Conservation (phyloP, 1,140 invertebrate species). For the Archivesica marissinica region DNA sequence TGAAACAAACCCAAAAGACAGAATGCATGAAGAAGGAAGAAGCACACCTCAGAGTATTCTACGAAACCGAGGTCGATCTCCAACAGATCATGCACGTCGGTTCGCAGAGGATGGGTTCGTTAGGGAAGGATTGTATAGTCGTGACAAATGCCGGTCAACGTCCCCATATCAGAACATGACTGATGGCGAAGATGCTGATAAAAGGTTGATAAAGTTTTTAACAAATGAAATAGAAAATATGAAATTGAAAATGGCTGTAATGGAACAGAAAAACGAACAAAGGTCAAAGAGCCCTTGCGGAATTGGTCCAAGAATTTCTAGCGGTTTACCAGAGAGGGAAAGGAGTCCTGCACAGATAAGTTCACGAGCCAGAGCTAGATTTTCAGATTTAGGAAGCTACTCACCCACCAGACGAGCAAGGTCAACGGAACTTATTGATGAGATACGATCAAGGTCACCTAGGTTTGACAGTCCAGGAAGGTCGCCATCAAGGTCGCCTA, state of each 20-base stretch:
- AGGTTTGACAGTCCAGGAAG: conserved; percentile 53
- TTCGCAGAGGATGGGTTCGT: conserved; percentile 17
- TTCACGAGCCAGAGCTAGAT: conserved; percentile 56
- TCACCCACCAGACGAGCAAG: conserved; percentile 45
- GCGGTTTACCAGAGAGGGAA: conserved; percentile 55
- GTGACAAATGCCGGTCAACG: conserved; percentile 32
- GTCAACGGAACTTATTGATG: conserved; percentile 43
- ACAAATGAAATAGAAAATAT: conserved; percentile 73
- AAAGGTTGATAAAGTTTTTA: conserved; percentile 62
- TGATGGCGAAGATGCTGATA: conserved; percentile 56
- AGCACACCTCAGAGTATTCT: conserved; percentile 51
- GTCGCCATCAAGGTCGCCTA: conserved; percentile 43
- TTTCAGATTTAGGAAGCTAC: conserved; percentile 49
- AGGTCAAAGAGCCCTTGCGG: conserved; percentile 29
- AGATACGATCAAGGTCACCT: conserved; percentile 54
- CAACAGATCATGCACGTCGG: conserved; percentile 44
- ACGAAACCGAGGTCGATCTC: conserved; percentile 42
- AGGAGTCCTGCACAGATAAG: conserved; percentile 56
- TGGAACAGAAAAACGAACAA: conserved; percentile 62
- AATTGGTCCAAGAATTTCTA: conserved; percentile 23
- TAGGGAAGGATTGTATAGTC: conserved; percentile 41
- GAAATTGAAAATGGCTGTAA: conserved; percentile 69
- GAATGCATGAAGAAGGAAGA: conserved; percentile 13
- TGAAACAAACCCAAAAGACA: conserved; percentile 51
- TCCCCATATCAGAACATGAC: conserved; percentile 34